phyloP scores from a whole-genome alignment of 2,797 vertebrate genomes.

The Sebastes hubbsi region DNA sequence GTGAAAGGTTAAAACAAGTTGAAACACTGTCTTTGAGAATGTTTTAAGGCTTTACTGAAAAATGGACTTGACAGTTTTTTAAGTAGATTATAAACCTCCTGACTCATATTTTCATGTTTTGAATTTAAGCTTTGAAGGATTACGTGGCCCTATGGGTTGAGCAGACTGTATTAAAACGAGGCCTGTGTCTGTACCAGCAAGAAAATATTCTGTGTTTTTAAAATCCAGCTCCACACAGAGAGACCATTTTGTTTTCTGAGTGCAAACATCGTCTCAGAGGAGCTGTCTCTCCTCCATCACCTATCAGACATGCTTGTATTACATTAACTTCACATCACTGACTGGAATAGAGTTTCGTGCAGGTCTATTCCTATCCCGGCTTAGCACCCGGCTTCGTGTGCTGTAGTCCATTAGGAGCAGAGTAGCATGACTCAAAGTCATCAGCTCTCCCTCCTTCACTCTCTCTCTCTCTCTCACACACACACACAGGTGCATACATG shows the following conservation, averaged over 20 bases:
- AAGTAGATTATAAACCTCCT: neutral
- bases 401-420: constrained; percentile 39
- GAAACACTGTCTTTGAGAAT: neutral
- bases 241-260: neutral
- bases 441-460: neutral
- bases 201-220: neutral
- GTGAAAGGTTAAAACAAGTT: neutral
- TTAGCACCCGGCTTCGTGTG: constrained; percentile 49
- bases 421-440: constrained; percentile 52
- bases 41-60: neutral
- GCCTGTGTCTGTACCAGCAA: neutral
- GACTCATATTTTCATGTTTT: neutral
- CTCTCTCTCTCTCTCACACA: neutral
- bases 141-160: neutral
- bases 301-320: constrained; percentile 24
- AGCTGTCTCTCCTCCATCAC: neutral
- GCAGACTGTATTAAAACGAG: neutral
- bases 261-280: neutral
- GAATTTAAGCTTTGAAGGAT: neutral
- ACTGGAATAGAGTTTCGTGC: constrained; percentile 45
- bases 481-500: neutral
- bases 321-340: constrained; percentile 36
- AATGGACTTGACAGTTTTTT: constrained; percentile 1
- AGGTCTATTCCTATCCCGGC: constrained; percentile 46
- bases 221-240: neutral